These are phyloP conservation scores for Amitus sp. DNA, from an alignment of 2,888 invertebrate species.

Conservation along the genomic window DNA sequence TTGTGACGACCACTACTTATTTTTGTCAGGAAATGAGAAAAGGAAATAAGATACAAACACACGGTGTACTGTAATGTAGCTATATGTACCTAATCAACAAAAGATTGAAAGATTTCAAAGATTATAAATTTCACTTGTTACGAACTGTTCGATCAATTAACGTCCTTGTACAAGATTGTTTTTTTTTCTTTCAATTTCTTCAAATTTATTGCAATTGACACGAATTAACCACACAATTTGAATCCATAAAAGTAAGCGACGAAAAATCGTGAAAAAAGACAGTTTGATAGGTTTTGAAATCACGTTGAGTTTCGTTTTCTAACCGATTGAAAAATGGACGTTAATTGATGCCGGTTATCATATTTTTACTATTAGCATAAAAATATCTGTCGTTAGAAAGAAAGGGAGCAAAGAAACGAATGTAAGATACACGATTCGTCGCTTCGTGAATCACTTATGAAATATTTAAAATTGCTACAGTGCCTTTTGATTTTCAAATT, in stretches of 20 bases:
- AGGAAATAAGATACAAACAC: conserved; percentile 30
- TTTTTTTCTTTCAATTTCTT: too few species aligned
- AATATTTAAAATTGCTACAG: not conserved
- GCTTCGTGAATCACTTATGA: conserved; percentile 11
- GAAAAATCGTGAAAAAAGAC: too few species aligned
- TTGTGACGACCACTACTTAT: conserved; percentile 1
- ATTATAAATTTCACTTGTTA: conserved; percentile 40
- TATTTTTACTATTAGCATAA: conserved; percentile 2
- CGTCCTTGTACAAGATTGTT: not conserved
- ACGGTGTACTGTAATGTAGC: conserved; percentile 45
- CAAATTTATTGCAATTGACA: too few species aligned
- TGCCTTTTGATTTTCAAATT: not conserved
- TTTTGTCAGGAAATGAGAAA: not conserved
- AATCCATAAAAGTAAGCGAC: too few species aligned
- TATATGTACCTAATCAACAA: conserved; percentile 46
- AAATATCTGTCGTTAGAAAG: conserved; percentile 5
- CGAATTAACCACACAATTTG: too few species aligned
- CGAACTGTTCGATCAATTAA: conserved; percentile 4
- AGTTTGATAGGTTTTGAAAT: too few species aligned
- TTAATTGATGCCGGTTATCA: not conserved
- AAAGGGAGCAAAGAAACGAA: conserved; percentile 10
- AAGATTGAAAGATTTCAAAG: conserved; percentile 42
- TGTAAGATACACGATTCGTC: conserved; percentile 22
- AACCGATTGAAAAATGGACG: too few species aligned
- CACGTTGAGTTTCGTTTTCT: too few species aligned